These are phyloP conservation scores for Rugalucina vietnamica DNA, from an alignment of 2,888 invertebrate genomes.

Conservation along the genomic window DNA sequence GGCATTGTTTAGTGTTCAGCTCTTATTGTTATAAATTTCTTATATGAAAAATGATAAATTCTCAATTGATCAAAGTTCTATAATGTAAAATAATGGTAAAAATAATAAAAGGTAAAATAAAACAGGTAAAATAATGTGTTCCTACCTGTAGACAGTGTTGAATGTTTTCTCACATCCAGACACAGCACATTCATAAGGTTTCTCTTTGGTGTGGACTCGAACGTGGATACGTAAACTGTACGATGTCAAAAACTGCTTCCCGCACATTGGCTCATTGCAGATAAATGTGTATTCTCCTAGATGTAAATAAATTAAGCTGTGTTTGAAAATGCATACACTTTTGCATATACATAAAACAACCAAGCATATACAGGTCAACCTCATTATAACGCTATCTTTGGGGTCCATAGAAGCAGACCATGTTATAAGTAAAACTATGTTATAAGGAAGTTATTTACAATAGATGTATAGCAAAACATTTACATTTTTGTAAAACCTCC, in stretches of 20 bases:
- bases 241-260: constrained; percentile 96
- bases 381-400: too few relatives aligned
- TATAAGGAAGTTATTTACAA: too few relatives aligned
- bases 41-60: not conserved
- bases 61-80: not conserved
- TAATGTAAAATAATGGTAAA: not conserved
- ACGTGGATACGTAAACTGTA: constrained; percentile 98
- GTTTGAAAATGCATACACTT: too few relatives aligned
- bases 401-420: too few relatives aligned
- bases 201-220: constrained; percentile 95
- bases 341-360: too few relatives aligned
- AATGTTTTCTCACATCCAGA: constrained; percentile 95
- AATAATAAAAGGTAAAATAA: not conserved
- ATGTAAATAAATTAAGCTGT: constrained; percentile 77
- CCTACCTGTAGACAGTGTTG: constrained; percentile 94
- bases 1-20: not conserved
- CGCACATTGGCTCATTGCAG: constrained; percentile 94
- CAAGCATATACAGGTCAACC: too few relatives aligned
- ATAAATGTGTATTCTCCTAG: constrained; percentile 97
- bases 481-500: too few relatives aligned
- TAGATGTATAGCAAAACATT: too few relatives aligned
- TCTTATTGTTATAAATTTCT: not conserved
- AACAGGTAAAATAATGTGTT: too few relatives aligned
- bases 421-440: too few relatives aligned
- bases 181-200: constrained; percentile 94